Evolutionary conservation across 2,113 vertebrate species (phyloP).

Genomic region (Rissa tridactyla): DNA sequence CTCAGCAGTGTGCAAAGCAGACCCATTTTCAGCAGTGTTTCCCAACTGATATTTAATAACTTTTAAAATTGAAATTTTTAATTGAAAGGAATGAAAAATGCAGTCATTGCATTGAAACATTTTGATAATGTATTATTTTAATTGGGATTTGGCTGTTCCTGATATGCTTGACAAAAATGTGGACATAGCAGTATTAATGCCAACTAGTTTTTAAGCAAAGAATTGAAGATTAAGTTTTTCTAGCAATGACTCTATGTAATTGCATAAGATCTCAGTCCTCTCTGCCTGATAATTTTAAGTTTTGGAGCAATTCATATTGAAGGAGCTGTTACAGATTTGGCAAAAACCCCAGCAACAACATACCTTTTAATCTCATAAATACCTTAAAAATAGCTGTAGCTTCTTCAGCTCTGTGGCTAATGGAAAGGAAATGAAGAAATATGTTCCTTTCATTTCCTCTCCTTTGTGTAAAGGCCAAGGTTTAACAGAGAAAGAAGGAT

Average conservation of each 20-base stretch:
- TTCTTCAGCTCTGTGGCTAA: background rate
- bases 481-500: background rate
- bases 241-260: background rate
- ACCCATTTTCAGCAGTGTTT: background rate
- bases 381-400: background rate
- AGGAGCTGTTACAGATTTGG: background rate
- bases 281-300: background rate
- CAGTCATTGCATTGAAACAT: background rate
- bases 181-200: background rate
- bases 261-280: background rate
- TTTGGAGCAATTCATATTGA: background rate
- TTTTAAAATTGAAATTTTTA: background rate
- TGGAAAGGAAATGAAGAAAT: background rate
- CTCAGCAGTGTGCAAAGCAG: background rate
- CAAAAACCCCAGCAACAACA: background rate
- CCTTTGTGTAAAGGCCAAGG: background rate
- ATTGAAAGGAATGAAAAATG: background rate
- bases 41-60: background rate
- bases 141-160: fast-evolving
- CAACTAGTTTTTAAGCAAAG: background rate
- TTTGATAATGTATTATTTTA: background rate
- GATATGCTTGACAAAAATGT: background rate
- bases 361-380: background rate
- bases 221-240: background rate
- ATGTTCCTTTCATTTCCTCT: background rate